Evolutionary conservation across 2,113 vertebrate genomes (phyloP).

Genomic region (Merops nubicus): DNA sequence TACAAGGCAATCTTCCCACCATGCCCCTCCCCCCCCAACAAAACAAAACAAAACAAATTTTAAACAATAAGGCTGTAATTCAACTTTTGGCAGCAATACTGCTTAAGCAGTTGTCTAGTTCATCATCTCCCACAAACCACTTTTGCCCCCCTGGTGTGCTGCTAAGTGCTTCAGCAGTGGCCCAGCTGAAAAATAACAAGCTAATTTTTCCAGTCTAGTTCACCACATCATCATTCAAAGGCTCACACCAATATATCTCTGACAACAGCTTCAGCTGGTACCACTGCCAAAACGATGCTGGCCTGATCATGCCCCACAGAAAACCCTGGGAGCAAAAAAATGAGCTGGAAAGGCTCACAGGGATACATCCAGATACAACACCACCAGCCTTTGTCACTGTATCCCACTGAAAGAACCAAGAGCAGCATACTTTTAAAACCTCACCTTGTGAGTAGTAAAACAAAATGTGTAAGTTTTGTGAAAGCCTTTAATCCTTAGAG

Average conservation of each 20-base stretch:
- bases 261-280: background rate
- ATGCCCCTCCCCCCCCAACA: fast-evolving
- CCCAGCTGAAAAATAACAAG: background rate
- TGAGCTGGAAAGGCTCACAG: background rate
- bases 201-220: background rate
- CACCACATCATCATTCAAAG: background rate
- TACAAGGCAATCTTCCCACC: background rate
- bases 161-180: background rate
- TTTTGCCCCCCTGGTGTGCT: background rate
- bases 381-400: background rate
- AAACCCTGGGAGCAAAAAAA: background rate
- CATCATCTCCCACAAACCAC: background rate
- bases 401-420: background rate
- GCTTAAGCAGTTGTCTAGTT: background rate
- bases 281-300: background rate
- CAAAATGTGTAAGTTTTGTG: background rate
- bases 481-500: background rate
- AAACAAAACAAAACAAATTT: background rate
- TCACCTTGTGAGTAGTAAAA: background rate
- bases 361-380: background rate
- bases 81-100: background rate
- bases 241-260: background rate
- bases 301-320: background rate
- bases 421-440: background rate
- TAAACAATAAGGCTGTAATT: background rate